Base-by-base conservation (phyloP, 2,888 invertebrate genomes). In the Drosophila quinaria region DNA sequence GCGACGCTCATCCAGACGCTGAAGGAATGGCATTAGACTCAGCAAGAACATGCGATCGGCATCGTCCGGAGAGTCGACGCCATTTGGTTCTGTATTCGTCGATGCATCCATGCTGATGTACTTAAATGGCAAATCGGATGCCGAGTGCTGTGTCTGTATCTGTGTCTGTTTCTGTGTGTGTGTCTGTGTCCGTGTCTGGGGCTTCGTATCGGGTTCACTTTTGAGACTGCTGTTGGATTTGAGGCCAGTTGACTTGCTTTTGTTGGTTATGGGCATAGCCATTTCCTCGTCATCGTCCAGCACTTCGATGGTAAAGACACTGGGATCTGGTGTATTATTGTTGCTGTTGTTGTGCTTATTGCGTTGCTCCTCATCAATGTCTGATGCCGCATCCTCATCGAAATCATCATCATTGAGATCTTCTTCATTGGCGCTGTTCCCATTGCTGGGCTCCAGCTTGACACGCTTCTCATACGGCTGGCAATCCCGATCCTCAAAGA, bases 1-100 rank as follows among this genome's bases (percentile, higher is more conserved):
- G 5, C 90, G 82, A 2, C 87, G 78, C 37, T 81, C 87, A 17
- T 90, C 87, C 31, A 90, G 65, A 5, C 87, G 79, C 60, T 89
- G 80, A n/a, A 90, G 70, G 52, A 90, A 90, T 13, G 90, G 90
- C 76, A 90, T 70, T 19, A 90, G 70, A 44, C 91, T 91, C 2
- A 90, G 81, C 37, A 90, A 68, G 52, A 90, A 90, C 89, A 90
- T 81, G 15, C 90, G 90, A 74, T 90, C 90, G 10, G 90, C 82
- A 66, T 91, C 82, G 51, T 88, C 83, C 73, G 78, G 74, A 2
- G 62, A 15, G 4, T 77, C 70, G 4, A 54, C 54, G 4, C 61
- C 66, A 13, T 50, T 55, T 4, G 71, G 46, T 4, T 89, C 89
- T 3, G 88, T 82, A 25, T 85, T 90, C 4, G 81, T 89, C 9